phyloP scores from a whole-genome alignment of 2,888 invertebrate genomes.

The Furcula furcula region DNA sequence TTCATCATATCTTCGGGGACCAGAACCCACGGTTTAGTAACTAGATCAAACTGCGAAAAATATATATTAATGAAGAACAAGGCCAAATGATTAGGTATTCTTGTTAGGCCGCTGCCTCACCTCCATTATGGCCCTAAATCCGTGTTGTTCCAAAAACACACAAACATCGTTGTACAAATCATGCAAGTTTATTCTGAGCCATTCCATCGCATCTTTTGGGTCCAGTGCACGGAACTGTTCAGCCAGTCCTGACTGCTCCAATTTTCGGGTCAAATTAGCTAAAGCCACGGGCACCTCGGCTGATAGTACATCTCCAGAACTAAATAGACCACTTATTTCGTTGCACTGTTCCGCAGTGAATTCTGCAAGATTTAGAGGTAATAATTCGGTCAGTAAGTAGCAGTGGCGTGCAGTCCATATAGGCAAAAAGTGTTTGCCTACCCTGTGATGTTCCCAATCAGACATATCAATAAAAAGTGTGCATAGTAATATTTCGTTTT shows the following conservation, averaged over 20 bases:
- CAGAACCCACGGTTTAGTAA: constrained; percentile 84
- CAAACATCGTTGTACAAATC: constrained; percentile 69
- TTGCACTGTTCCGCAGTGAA: constrained; percentile 84
- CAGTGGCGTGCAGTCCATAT: too few species aligned
- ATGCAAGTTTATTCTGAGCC: constrained; percentile 80
- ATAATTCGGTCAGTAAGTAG: too few species aligned
- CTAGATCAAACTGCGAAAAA: constrained; percentile 85
- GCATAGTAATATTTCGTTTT: too few species aligned
- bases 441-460: too few species aligned
- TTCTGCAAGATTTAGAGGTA: constrained; percentile 58
- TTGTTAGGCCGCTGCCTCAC: constrained; percentile 39
- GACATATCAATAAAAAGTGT: too few species aligned
- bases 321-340: constrained; percentile 86
- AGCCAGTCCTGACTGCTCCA: constrained; percentile 62
- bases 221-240: constrained; percentile 73
- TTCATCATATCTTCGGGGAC: constrained; percentile 83
- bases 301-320: constrained; percentile 87
- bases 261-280: constrained; percentile 62
- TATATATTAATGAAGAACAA: too few species aligned
- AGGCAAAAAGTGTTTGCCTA: too few species aligned
- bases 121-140: constrained; percentile 86
- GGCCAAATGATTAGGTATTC: not conserved
- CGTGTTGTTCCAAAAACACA: constrained; percentile 85
- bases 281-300: constrained; percentile 86
- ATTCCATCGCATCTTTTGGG: constrained; percentile 76